phyloP scores from a whole-genome alignment of 2,888 invertebrate species.

The Diachrysia chrysitis region DNA sequence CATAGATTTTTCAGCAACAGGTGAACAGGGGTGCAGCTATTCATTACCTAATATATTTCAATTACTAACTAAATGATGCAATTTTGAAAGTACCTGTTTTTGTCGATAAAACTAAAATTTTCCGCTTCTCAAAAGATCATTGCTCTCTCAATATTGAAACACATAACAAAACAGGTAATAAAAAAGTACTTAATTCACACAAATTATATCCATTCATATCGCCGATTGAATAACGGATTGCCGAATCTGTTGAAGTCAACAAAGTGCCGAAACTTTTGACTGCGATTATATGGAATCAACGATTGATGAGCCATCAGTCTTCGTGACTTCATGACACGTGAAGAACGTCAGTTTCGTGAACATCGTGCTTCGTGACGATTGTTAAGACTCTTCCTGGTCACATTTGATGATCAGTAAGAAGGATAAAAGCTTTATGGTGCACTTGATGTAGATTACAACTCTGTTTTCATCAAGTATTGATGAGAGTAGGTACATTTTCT shows the following conservation, averaged over 20 bases:
- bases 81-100: slow-evolving; percentile 9
- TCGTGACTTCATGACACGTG: slow-evolving; percentile 60
- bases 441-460: slow-evolving; percentile 17
- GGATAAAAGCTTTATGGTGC: slow-evolving; percentile 31
- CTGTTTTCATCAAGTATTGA: background rate
- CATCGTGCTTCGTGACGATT: slow-evolving; percentile 58
- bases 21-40: no score
- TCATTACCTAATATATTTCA: no score
- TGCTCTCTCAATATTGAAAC: background rate
- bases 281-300: slow-evolving; percentile 1
- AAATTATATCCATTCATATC: background rate
- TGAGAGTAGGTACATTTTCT: no score
- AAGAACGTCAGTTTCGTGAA: slow-evolving; percentile 55
- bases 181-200: background rate
- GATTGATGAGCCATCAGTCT: slow-evolving; percentile 32
- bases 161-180: background rate
- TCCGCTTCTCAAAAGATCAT: background rate
- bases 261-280: slow-evolving; percentile 20
- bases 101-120: background rate
- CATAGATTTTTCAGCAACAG: no score
- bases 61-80: no score
- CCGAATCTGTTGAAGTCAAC: background rate
- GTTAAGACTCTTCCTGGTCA: slow-evolving; percentile 57
- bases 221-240: slow-evolving; percentile 2
- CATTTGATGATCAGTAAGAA: slow-evolving; percentile 48